Percentiles rank a stretch among this genome's conserved stretches.
phyloP scores from a whole-genome alignment of 2,888 invertebrate species.

The Drosophila flavopinicola region DNA sequence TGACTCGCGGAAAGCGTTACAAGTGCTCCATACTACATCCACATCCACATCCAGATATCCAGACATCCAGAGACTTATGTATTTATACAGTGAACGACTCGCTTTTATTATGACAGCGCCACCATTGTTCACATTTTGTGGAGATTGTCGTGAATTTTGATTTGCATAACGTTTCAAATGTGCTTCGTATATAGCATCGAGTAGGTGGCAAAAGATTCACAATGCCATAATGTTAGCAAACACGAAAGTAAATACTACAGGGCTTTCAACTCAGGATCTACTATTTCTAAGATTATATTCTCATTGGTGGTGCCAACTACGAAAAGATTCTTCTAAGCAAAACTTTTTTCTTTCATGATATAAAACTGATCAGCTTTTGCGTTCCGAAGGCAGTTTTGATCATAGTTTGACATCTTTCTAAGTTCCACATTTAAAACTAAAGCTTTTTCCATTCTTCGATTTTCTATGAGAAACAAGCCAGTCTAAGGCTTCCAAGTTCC shows the following conservation, averaged over 20 bases:
- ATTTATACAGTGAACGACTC: slow-evolving; percentile 18
- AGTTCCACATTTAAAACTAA: too few species aligned
- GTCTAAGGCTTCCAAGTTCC: too few species aligned
- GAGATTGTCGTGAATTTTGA: slow-evolving; percentile 30
- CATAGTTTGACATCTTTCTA: too few species aligned
- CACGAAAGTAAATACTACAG: too few species aligned
- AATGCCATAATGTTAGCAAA: not conserved
- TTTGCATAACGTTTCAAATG: slow-evolving; percentile 21
- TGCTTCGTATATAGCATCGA: not conserved
- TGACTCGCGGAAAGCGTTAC: slow-evolving; percentile 40
- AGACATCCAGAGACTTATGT: not conserved
- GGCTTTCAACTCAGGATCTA: not conserved
- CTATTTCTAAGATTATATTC: not conserved
- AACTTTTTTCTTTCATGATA: not conserved
- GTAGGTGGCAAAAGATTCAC: not conserved
- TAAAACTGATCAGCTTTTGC: too few species aligned
- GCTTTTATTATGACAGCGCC: slow-evolving; percentile 19
- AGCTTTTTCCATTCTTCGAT: too few species aligned
- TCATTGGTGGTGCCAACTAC: too few species aligned
- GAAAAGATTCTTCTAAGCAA: too few species aligned
- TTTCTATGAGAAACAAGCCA: too few species aligned
- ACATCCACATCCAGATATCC: too few species aligned
- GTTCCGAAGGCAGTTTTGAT: too few species aligned
- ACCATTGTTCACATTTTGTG: slow-evolving; percentile 34
- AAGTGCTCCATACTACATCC: slow-evolving; percentile 46